Evolutionary conservation across 35 echinoderm and acorn worm species (phyloP), one percentile per base, ranked within the genome.

Genomic region (Chiridota heheva): DNA sequence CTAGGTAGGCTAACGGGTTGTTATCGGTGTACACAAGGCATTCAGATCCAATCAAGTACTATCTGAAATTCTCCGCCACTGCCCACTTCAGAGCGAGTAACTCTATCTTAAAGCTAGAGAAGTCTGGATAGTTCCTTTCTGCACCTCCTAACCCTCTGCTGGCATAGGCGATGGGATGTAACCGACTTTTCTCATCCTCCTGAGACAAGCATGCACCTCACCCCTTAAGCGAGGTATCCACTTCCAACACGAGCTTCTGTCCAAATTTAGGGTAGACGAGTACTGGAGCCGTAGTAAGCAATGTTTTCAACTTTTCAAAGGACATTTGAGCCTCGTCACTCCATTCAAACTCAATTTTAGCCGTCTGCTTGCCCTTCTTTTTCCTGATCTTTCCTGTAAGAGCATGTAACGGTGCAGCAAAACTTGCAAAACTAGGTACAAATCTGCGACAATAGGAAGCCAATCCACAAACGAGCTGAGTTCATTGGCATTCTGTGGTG

Each of bases 91-190:
- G 82, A 17, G 53, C 82, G 7, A 85, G 39, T 2, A 85, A 39
- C 34, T 85, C 82, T 7, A 85, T 76, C 38, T 85, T 85, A 43
- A 83, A 83, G 42, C 80, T 83, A 10, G 80, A 83, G 29, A 83
- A 55, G 40, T 83, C 64, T 32, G 69, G 68, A 62, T 85, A 85
- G 4, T 67, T 77, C 36, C 22, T 35, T 44, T 90, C 79, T 57
- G 76, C 86, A 51, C 74, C 76, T 20, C 74, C 27, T 5, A 88
- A 46, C 13, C 74, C 46, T 17, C 74, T 37, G 48, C 86, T 89
- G 32, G 78, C 80, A 27, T 81, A 89, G 7, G 77, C 86, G 22
- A 89, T 42, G 16, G 86, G 86, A 78, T 78, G 70, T 17, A 76
- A 67, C 17, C 75, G 35, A 18, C 81, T 67, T 16, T 75, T 56